phyloP scores from a whole-genome alignment of 2,888 invertebrate genomes.

The Eilema caniola region DNA sequence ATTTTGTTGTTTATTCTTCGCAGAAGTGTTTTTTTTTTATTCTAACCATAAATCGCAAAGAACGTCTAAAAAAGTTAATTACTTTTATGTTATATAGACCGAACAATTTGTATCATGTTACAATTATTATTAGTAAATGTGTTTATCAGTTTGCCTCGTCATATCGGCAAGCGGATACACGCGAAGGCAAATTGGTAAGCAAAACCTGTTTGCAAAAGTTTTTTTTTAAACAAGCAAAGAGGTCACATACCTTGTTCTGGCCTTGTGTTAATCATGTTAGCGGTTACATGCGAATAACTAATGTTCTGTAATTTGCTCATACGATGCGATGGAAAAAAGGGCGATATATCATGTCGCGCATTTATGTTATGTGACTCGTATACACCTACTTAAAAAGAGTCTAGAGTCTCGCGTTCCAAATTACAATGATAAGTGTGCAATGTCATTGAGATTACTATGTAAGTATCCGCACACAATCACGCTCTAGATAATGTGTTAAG shows the following conservation, averaged over 20 bases:
- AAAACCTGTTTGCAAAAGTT: conserved; percentile 66
- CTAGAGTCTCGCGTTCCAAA: conserved; percentile 53
- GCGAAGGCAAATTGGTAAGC: conserved; percentile 60
- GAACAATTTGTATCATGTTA: conserved; percentile 53
- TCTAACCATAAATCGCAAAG: conserved; percentile 38
- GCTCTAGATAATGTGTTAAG: conserved; percentile 52
- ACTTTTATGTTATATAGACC: conserved; percentile 59
- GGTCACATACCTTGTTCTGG: conserved; percentile 81
- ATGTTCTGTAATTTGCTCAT: conserved; percentile 74
- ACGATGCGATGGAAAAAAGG: conserved; percentile 59
- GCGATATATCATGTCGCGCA: conserved; percentile 55
- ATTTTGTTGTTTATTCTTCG: not conserved
- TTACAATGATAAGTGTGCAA: conserved; percentile 57
- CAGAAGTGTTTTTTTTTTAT: conserved; percentile 16
- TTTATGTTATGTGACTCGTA: conserved; percentile 58
- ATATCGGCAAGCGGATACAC: conserved; percentile 66
- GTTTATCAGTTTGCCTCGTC: conserved; percentile 56
- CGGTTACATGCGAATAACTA: conserved; percentile 75
- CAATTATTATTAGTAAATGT: conserved; percentile 47
- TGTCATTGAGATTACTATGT: conserved; percentile 50
- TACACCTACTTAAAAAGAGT: conserved; percentile 42
- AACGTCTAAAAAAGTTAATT: conserved; percentile 61
- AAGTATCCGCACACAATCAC: conserved; percentile 52
- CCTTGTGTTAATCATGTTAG: conserved; percentile 83
- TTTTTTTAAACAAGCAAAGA: conserved; percentile 77